These are phyloP conservation scores for Chaetodon trifascialis DNA, from an alignment of 2,113 vertebrate genomes.

Conservation along the genomic window DNA sequence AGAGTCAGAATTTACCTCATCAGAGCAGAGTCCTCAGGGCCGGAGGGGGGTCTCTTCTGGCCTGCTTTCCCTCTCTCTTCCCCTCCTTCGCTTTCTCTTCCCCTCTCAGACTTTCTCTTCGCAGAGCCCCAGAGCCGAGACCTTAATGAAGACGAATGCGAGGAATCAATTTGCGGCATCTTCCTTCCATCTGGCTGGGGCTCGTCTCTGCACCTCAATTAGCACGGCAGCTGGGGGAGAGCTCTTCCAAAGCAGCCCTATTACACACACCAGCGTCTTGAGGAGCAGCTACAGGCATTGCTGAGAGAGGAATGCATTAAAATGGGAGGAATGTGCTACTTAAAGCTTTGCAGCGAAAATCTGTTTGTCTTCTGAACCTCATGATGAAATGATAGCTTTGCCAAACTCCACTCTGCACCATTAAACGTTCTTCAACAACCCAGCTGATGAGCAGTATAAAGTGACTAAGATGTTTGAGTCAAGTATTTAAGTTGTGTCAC, in stretches of 20 bases:
- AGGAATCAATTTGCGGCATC: slow-evolving; percentile 85
- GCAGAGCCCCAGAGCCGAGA: slow-evolving; percentile 72
- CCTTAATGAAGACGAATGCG: slow-evolving; percentile 88
- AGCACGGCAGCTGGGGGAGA: slow-evolving; percentile 84
- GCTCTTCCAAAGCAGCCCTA: slow-evolving; percentile 77
- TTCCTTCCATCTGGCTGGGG: slow-evolving; percentile 83
- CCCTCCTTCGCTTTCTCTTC: slow-evolving; percentile 43
- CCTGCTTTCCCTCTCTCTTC: slow-evolving; percentile 43
- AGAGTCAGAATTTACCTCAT: slow-evolving; percentile 64
- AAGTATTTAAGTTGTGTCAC: background rate
- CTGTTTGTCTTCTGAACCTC: slow-evolving; percentile 47
- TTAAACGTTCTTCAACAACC: slow-evolving; percentile 40
- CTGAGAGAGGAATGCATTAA: slow-evolving; percentile 56
- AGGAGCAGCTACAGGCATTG: slow-evolving; percentile 52
- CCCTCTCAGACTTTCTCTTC: slow-evolving; percentile 46
- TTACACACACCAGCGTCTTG: slow-evolving; percentile 70
- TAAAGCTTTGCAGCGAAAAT: slow-evolving; percentile 54
- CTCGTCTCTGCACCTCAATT: slow-evolving; percentile 82
- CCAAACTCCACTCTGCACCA: slow-evolving; percentile 27
- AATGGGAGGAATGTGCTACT: slow-evolving; percentile 63
- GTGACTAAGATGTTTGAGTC: slow-evolving; percentile 6
- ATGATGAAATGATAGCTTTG: slow-evolving; percentile 50
- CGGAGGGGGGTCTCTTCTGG: slow-evolving; percentile 48
- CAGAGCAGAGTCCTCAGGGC: slow-evolving; percentile 53
- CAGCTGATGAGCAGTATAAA: slow-evolving; percentile 37